Conservation (phyloP, 1,140 invertebrate genomes). For the Drosophila quadrilineata region DNA sequence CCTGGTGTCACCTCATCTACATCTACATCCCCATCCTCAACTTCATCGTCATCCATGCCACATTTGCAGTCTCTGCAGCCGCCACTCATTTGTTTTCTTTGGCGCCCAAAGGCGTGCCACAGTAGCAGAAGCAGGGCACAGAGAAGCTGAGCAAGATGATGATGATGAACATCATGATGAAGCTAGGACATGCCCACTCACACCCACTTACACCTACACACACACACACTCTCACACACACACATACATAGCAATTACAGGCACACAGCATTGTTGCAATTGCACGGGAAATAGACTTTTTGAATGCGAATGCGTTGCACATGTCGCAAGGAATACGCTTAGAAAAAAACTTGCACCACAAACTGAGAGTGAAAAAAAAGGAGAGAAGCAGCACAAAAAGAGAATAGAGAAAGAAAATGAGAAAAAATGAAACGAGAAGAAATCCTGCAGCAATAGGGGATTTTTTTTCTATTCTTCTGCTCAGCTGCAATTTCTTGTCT, state of each 20-base stretch:
- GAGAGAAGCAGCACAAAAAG: constrained; percentile 15
- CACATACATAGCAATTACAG: constrained; percentile 35
- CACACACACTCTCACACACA: constrained; percentile 18
- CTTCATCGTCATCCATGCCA: constrained; percentile 70
- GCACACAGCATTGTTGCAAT: constrained; percentile 68
- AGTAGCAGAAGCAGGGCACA: neutral
- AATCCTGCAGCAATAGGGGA: constrained; percentile 56
- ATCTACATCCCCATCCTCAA: no score
- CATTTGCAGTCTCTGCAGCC: constrained; percentile 64
- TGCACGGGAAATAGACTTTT: constrained; percentile 79
- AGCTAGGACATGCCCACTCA: constrained; percentile 28
- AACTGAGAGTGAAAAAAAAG: constrained; percentile 23
- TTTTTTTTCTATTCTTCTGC: constrained; percentile 26
- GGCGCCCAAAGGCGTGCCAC: constrained; percentile 54
- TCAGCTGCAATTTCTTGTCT: constrained; percentile 42
- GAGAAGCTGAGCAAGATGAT: neutral
- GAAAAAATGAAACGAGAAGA: constrained; percentile 33
- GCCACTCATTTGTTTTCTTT: constrained; percentile 75
- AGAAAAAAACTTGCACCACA: constrained; percentile 51
- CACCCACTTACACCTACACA: constrained; percentile 27
- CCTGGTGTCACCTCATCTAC: neutral
- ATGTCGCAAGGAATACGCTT: constrained; percentile 68
- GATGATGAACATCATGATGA: neutral
- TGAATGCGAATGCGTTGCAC: constrained; percentile 77
- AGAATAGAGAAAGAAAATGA: constrained; percentile 27